A percentile compares a stretch with the other conserved stretches of the same genome.
Evolutionary conservation across 2,797 vertebrate genomes (phyloP).

Genomic region (Vespertilio murinus): DNA sequence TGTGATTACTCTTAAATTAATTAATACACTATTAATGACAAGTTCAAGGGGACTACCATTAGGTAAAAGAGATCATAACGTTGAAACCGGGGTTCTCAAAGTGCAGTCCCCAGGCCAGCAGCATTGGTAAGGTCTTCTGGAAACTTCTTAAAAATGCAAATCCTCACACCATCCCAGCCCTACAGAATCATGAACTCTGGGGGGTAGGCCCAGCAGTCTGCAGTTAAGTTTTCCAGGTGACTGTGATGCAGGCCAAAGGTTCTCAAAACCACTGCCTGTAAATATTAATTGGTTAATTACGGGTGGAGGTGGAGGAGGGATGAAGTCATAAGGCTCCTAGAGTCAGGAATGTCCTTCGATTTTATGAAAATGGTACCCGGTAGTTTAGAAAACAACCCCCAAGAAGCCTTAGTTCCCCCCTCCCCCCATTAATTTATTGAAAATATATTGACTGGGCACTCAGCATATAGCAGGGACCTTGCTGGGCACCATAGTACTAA

Average conservation of each 20-base stretch:
- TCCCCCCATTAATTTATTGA: background rate
- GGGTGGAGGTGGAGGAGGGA: background rate
- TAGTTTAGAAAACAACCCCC: background rate
- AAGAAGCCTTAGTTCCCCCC: background rate
- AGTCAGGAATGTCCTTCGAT: background rate
- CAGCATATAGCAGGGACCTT: background rate
- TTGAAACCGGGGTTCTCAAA: background rate
- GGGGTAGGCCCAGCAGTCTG: background rate
- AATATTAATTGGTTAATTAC: background rate
- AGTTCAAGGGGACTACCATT: background rate
- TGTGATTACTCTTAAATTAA: background rate
- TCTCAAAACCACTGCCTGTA: background rate
- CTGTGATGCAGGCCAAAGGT: background rate
- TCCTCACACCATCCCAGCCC: background rate
- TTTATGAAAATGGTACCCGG: background rate
- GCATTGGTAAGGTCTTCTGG: background rate
- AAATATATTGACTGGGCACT: background rate
- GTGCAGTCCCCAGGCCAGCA: background rate
- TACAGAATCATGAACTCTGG: background rate
- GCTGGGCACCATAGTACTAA: background rate
- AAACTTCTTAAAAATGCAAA: conserved; percentile 33
- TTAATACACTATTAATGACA: background rate
- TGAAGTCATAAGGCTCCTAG: background rate
- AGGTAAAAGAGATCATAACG: background rate
- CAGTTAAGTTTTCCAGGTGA: background rate